These are phyloP conservation scores for Acanthurus tractus DNA, from an alignment of 2,797 vertebrate species.

Conservation along the genomic window DNA sequence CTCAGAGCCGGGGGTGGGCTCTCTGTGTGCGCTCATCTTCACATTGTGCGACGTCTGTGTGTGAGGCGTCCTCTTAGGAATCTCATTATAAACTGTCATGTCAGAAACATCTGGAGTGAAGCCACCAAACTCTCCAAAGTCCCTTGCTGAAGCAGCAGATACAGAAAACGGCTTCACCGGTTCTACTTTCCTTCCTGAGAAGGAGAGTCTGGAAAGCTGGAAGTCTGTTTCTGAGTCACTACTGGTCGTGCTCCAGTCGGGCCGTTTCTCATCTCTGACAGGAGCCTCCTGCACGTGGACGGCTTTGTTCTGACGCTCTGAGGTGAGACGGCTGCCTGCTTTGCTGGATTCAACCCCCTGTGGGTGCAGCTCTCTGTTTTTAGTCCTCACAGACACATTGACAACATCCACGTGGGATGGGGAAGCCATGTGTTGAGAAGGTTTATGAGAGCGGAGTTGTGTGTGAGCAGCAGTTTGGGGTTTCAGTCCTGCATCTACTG, in stretches of 20 bases:
- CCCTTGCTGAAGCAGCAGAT: constrained; percentile 19
- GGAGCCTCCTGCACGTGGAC: constrained; percentile 82
- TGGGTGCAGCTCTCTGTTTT: constrained; percentile 69
- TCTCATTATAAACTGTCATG: constrained; percentile 79
- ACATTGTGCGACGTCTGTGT: constrained; percentile 19
- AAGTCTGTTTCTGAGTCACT: constrained; percentile 52
- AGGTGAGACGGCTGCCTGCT: constrained; percentile 30
- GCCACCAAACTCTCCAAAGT: constrained; percentile 59
- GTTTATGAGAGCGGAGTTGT: constrained; percentile 29
- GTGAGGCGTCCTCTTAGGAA: constrained; percentile 51
- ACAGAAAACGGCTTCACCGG: constrained; percentile 61
- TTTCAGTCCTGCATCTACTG: neutral
- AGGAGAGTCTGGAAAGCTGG: constrained; percentile 35
- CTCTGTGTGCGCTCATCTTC: constrained; percentile 55
- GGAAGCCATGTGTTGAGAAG: constrained; percentile 27
- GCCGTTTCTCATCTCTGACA: constrained; percentile 83
- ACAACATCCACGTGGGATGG: constrained; percentile 9
- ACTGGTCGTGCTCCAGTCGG: constrained; percentile 80
- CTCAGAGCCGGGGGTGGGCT: constrained; percentile 82
- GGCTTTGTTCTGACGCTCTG: constrained; percentile 42
- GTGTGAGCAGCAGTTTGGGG: constrained; percentile 6
- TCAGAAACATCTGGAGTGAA: constrained; percentile 68
- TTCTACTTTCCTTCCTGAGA: constrained; percentile 53
- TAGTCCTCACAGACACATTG: constrained; percentile 50
- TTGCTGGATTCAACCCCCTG: constrained; percentile 62